These are phyloP conservation scores for Adrianichthys oophorus DNA, from an alignment of 2,797 vertebrate species.

Conservation along the genomic window DNA sequence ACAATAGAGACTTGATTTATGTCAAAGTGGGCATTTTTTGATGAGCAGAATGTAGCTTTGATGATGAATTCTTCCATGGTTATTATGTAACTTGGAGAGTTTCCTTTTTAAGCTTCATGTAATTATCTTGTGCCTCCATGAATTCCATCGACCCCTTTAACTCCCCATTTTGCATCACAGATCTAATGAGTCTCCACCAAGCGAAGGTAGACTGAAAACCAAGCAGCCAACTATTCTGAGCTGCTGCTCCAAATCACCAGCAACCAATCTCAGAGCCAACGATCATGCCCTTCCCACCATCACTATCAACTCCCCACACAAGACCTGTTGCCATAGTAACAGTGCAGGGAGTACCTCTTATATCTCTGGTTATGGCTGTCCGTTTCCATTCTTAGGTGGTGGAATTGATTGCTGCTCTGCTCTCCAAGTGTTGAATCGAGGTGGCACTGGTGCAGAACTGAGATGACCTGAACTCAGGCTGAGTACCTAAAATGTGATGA, in stretches of 20 bases:
- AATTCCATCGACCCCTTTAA: slow-evolving; percentile 15
- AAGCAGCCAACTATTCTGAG: slow-evolving; percentile 52
- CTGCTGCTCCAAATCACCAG: slow-evolving; percentile 59
- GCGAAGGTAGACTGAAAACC: slow-evolving; percentile 44
- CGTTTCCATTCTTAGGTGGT: slow-evolving; percentile 59
- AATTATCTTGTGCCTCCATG: slow-evolving; percentile 12
- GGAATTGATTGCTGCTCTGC: slow-evolving; percentile 60
- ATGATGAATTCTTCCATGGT: slow-evolving; percentile 1
- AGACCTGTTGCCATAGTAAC: slow-evolving; percentile 74
- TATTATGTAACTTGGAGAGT: slow-evolving; percentile 15
- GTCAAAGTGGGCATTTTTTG: neutral
- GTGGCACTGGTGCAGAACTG: slow-evolving; percentile 47
- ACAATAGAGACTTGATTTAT: no score
- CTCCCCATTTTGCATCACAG: slow-evolving; percentile 11
- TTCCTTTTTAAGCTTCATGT: slow-evolving; percentile 4
- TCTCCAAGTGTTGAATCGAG: slow-evolving; percentile 42
- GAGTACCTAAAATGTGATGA: slow-evolving; percentile 23
- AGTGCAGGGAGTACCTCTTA: slow-evolving; percentile 57
- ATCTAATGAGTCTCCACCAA: slow-evolving; percentile 16
- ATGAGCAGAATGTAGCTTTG: neutral
- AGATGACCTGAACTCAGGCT: slow-evolving; percentile 18
- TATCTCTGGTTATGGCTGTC: slow-evolving; percentile 70
- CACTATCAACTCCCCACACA: slow-evolving; percentile 14
- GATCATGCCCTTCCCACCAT: slow-evolving; percentile 36
- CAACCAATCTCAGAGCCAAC: slow-evolving; percentile 53